Conservation (phyloP, 1,140 invertebrate genomes). For the Psilanteris sp. region DNA sequence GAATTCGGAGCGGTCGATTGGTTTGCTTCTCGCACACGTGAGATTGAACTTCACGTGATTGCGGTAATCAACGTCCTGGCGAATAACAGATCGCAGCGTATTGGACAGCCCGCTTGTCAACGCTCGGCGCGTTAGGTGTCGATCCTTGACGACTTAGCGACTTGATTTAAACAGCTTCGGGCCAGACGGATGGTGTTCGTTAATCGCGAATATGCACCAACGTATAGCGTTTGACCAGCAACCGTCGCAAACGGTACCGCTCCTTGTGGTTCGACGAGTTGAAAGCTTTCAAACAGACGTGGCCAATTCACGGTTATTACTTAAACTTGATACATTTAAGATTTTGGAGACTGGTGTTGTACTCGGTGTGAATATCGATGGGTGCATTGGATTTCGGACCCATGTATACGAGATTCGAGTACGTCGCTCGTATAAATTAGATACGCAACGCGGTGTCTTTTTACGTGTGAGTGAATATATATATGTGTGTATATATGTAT, state of each 20-base stretch:
- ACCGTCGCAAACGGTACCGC: too few relatives aligned
- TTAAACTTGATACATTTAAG: slow-evolving; percentile 74
- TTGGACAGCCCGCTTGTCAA: slow-evolving; percentile 3
- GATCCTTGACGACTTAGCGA: too few relatives aligned
- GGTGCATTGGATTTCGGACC: slow-evolving; percentile 70
- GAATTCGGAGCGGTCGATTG: slow-evolving; percentile 1
- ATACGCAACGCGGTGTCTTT: slow-evolving; percentile 19
- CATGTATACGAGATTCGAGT: slow-evolving; percentile 70
- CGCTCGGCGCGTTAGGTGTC: too few relatives aligned
- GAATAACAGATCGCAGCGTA: slow-evolving; percentile 3
- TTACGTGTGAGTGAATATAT: too few relatives aligned
- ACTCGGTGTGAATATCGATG: slow-evolving; percentile 66
- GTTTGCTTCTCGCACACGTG: background rate
- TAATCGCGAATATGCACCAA: too few relatives aligned
- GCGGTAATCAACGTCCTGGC: background rate
- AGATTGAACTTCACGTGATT: background rate
- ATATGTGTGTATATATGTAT: too few relatives aligned
- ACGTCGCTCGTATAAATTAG: slow-evolving; percentile 4
- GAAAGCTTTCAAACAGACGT: too few relatives aligned
- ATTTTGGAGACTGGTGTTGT: slow-evolving; percentile 69
- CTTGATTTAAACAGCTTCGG: too few relatives aligned
- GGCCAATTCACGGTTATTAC: slow-evolving; percentile 66
- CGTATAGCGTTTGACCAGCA: too few relatives aligned
- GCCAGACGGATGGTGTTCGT: too few relatives aligned
- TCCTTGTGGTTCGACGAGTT: too few relatives aligned